phyloP scores from a whole-genome alignment of 2,888 invertebrate species.

The Taphrorychus bicolor region DNA sequence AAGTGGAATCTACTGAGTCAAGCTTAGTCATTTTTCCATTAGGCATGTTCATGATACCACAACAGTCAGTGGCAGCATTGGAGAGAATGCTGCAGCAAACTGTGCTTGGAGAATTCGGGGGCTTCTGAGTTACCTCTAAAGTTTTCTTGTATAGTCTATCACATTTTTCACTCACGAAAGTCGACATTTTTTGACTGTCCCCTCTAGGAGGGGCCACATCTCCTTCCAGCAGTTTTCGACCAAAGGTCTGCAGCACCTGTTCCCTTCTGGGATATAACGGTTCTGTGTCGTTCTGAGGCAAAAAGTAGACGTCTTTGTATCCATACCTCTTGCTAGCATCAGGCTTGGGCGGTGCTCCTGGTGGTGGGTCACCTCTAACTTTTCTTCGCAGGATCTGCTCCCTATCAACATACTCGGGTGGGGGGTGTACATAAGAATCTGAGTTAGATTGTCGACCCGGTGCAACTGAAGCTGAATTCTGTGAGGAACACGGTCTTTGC shows the following conservation, averaged over 20 bases:
- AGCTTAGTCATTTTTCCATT: slow-evolving; percentile 57
- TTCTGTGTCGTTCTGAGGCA: slow-evolving; percentile 20
- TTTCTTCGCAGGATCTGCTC: slow-evolving; percentile 1
- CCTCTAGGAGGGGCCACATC: background rate
- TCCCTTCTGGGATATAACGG: slow-evolving; percentile 30
- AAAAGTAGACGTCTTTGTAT: slow-evolving; percentile 2
- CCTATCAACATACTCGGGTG: slow-evolving; percentile 1
- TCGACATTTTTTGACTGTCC: slow-evolving; percentile 24
- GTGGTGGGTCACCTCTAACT: background rate
- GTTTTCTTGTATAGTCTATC: slow-evolving; percentile 52
- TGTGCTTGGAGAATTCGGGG: slow-evolving; percentile 59
- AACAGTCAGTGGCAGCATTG: slow-evolving; percentile 60
- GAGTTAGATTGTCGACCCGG: background rate
- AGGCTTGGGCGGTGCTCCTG: background rate
- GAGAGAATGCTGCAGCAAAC: slow-evolving; percentile 60
- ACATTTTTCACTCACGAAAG: slow-evolving; percentile 53
- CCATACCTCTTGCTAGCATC: background rate
- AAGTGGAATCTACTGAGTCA: slow-evolving; percentile 59
- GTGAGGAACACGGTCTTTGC: slow-evolving; percentile 33
- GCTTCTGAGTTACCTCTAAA: slow-evolving; percentile 50
- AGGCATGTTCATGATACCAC: slow-evolving; percentile 57
- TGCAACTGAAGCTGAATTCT: background rate
- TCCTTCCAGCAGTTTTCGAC: background rate
- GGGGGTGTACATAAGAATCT: background rate
- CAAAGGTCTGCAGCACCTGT: background rate